A percentile compares a stretch with the other conserved stretches of the same genome.
phyloP scores from a whole-genome alignment of 2,888 invertebrate species.

The Drosophila sordidula region DNA sequence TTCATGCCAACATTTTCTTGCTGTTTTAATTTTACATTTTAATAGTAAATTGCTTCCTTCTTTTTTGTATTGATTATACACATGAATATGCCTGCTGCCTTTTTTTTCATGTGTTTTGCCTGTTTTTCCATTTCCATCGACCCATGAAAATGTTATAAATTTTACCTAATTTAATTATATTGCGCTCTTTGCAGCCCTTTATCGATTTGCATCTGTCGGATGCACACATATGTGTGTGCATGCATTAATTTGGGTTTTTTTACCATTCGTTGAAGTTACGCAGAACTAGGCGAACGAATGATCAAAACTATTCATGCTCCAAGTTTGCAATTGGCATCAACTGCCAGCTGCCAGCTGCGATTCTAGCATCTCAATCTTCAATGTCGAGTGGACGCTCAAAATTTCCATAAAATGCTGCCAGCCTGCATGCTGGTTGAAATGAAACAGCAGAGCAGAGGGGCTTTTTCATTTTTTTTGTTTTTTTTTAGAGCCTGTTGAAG shows the following conservation, averaged over 20 bases:
- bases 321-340: constrained; percentile 36
- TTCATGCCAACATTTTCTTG: no score
- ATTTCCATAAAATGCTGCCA: constrained; percentile 57
- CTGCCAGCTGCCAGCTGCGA: background rate
- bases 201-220: no score
- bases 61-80: no score
- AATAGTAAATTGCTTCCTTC: no score
- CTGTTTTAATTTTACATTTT: no score
- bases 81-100: no score
- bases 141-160: no score
- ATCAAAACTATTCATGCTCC: constrained; percentile 14
- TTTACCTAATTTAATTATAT: no score
- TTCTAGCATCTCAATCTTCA: constrained; percentile 52
- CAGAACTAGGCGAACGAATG: background rate
- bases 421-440: constrained; percentile 38
- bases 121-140: no score
- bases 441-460: constrained; percentile 22
- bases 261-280: background rate
- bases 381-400: constrained; percentile 34
- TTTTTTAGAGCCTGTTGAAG: constrained; percentile 6
- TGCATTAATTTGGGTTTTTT: background rate
- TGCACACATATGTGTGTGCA: background rate
- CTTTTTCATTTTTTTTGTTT: no score
- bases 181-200: no score
- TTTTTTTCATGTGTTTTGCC: no score